Evolutionary conservation across 1,140 invertebrate genomes (phyloP).

Genomic region (Spodoptera litura): DNA sequence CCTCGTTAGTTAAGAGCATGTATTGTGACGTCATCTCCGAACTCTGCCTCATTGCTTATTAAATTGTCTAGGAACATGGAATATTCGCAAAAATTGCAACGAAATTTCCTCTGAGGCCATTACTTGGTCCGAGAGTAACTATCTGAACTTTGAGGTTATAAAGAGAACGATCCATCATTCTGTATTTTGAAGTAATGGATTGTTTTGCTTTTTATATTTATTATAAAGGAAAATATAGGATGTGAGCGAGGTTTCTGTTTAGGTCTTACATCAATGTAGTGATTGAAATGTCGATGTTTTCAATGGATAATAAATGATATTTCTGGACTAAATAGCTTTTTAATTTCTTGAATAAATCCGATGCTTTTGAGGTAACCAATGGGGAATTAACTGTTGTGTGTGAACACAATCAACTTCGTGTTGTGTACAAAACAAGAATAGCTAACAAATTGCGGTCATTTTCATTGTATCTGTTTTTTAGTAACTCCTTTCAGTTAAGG

Average conservation of each 20-base stretch:
- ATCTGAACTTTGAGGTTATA: slow-evolving; percentile 40
- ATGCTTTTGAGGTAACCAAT: background rate
- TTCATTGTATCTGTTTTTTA: no score
- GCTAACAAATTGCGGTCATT: no score
- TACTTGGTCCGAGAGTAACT: slow-evolving; percentile 22
- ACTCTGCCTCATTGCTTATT: slow-evolving; percentile 40
- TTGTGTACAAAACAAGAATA: background rate
- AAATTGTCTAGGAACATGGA: slow-evolving; percentile 43
- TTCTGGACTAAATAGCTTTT: background rate
- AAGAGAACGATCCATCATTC: slow-evolving; percentile 48
- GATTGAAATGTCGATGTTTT: slow-evolving; percentile 13
- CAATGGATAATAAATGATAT: background rate
- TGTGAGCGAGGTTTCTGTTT: slow-evolving; percentile 14
- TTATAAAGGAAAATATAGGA: slow-evolving; percentile 16
- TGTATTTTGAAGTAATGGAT: slow-evolving; percentile 46
- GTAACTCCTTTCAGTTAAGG: no score
- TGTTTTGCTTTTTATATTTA: slow-evolving; percentile 36
- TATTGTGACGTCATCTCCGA: slow-evolving; percentile 49
- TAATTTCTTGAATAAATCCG: background rate
- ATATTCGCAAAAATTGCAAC: slow-evolving; percentile 39
- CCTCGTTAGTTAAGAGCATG: slow-evolving; percentile 49
- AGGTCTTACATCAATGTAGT: slow-evolving; percentile 4
- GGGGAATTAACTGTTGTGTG: background rate
- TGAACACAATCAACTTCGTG: background rate
- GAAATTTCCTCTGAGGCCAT: slow-evolving; percentile 27